Percentiles rank a stretch among this genome's conserved stretches.
These are phyloP conservation scores for Yponomeuta evonymella DNA, from an alignment of 2,888 invertebrate species.

Conservation along the genomic window DNA sequence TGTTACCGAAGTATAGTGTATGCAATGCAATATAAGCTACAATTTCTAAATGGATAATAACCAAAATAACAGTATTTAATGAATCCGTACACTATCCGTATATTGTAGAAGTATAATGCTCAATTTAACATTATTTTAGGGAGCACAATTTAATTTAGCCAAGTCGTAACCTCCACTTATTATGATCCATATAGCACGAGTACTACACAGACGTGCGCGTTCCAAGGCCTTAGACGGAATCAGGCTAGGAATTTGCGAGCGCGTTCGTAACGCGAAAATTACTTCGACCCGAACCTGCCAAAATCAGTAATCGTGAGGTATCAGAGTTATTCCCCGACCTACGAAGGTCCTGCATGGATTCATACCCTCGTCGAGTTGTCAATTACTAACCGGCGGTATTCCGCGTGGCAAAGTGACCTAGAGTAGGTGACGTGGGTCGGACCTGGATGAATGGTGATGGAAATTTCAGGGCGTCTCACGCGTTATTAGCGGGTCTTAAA, in stretches of 20 bases:
- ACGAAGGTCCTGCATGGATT: not conserved
- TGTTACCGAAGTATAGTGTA: not conserved
- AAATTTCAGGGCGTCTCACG: not conserved
- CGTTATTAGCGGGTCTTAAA: not conserved
- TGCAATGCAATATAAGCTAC: not conserved
- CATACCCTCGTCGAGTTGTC: slow-evolving; percentile 61
- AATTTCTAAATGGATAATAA: not conserved
- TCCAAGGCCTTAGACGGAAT: not conserved
- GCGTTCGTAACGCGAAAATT: not conserved
- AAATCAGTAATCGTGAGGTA: not conserved
- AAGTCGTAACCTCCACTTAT: not conserved
- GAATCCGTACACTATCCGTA: not conserved
- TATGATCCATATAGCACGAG: not conserved
- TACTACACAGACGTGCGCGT: not conserved
- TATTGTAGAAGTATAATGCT: not conserved
- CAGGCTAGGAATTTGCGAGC: not conserved
- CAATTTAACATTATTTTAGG: not conserved
- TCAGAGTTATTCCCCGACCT: slow-evolving; percentile 2
- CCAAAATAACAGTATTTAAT: not conserved
- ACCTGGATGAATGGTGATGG: slow-evolving; percentile 6
- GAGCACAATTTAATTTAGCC: not conserved
- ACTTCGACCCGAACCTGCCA: not conserved
- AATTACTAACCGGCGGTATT: slow-evolving; percentile 41
- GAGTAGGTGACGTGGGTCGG: slow-evolving; percentile 38
- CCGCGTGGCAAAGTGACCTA: not conserved